These are phyloP conservation scores for Drosophila lutescens DNA, from an alignment of 2,888 invertebrate species.

Conservation along the genomic window DNA sequence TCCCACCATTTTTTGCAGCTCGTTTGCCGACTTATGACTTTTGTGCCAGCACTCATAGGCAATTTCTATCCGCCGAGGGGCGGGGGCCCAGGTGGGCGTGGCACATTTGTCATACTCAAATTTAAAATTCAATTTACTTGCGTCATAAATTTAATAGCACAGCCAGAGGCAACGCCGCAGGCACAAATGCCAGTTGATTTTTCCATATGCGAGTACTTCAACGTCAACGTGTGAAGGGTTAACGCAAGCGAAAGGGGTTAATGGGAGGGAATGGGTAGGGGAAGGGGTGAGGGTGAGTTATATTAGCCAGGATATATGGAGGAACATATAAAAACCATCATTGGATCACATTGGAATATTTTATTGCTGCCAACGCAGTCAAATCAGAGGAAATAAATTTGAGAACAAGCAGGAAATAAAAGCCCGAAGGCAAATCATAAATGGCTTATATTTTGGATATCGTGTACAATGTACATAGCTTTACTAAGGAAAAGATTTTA, in stretches of 20 bases:
- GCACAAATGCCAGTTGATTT: slow-evolving; percentile 58
- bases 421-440: background rate
- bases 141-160: slow-evolving; percentile 80
- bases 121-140: slow-evolving; percentile 83
- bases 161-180: slow-evolving; percentile 38
- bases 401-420: slow-evolving; percentile 13
- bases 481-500: background rate
- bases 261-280: background rate
- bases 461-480: background rate
- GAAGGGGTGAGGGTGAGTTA: background rate
- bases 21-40: slow-evolving; percentile 75
- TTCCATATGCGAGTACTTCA: slow-evolving; percentile 32
- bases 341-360: slow-evolving; percentile 32
- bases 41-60: slow-evolving; percentile 62
- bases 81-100: slow-evolving; percentile 43
- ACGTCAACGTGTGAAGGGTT: slow-evolving; percentile 41
- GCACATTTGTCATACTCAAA: slow-evolving; percentile 82
- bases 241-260: background rate
- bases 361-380: slow-evolving; percentile 24
- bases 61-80: slow-evolving; percentile 62
- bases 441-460: too few species aligned
- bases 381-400: slow-evolving; percentile 31
- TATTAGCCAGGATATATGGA: slow-evolving; percentile 23
- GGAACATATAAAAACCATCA: slow-evolving; percentile 10
- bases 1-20: slow-evolving; percentile 32